Evolutionary conservation across 1,140 invertebrate species (phyloP).

Genomic region (Megathymus violae): DNA sequence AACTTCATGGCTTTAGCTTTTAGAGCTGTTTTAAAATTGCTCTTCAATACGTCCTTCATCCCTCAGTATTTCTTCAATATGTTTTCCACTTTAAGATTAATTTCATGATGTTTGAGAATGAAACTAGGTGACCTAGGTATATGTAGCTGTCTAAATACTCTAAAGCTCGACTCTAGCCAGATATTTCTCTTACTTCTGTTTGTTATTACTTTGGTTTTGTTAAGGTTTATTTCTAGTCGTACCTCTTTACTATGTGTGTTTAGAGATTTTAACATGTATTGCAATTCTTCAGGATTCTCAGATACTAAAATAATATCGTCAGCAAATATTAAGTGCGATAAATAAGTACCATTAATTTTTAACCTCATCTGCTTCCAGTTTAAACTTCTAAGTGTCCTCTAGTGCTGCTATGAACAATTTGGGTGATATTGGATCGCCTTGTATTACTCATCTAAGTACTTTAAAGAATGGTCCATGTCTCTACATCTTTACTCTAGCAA

Average conservation of each 20-base stretch:
- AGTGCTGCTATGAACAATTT: too few species aligned
- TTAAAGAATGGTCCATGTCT: too few species aligned
- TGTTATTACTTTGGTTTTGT: not conserved
- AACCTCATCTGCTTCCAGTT: too few species aligned
- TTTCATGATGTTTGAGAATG: not conserved
- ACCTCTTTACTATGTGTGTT: not conserved
- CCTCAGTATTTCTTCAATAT: not conserved
- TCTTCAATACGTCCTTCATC: not conserved
- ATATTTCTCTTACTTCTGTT: not conserved
- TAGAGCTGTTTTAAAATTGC: not conserved
- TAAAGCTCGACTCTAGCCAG: not conserved
- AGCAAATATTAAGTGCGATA: too few species aligned
- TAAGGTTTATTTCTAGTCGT: not conserved
- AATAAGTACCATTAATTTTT: too few species aligned
- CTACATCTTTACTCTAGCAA: too few species aligned
- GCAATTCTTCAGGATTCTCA: too few species aligned
- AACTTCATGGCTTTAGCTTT: not conserved
- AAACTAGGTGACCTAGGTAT: not conserved
- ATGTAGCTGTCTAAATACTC: not conserved
- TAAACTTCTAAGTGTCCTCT: too few species aligned
- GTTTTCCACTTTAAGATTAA: not conserved
- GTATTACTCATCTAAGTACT: too few species aligned
- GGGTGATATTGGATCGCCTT: too few species aligned
- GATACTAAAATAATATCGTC: too few species aligned
- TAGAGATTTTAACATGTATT: not conserved